Evolutionary conservation across 2,113 vertebrate genomes (phyloP).

Genomic region (Asarcornis scutulata): DNA sequence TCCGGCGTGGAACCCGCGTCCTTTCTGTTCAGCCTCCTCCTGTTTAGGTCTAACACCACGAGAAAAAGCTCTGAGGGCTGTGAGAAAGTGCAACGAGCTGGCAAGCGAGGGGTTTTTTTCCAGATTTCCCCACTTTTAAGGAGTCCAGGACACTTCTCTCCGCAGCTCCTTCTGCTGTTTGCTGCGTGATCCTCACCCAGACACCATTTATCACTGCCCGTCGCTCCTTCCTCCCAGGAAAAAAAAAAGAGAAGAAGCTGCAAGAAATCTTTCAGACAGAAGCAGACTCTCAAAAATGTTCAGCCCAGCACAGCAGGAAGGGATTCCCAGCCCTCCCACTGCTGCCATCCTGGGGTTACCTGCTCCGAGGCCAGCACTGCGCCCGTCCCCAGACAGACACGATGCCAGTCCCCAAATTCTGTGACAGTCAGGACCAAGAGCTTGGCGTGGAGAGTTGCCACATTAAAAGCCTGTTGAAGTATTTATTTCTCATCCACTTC

Average conservation of each 20-base stretch:
- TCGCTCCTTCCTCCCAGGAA: background rate
- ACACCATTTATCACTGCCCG: background rate
- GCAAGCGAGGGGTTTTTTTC: rapidly evolving
- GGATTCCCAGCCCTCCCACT: background rate
- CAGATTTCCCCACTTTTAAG: background rate
- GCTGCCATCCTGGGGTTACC: background rate
- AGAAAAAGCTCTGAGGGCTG: background rate
- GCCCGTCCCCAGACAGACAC: rapidly evolving
- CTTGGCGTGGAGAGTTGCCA: background rate
- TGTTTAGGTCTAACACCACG: background rate
- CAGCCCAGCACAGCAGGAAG: rapidly evolving
- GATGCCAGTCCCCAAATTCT: rapidly evolving
- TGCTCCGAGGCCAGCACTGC: background rate
- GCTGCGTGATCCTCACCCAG: background rate
- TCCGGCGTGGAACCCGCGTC: background rate
- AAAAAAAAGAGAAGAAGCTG: background rate
- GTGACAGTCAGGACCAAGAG: background rate
- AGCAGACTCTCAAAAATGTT: background rate
- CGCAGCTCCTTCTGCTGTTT: background rate
- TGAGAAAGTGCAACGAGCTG: background rate
- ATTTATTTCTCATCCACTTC: conserved; percentile 78
- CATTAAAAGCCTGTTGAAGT: conserved; percentile 53
- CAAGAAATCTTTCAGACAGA: background rate
- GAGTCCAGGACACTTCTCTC: background rate
- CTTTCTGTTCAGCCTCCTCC: background rate